These are phyloP conservation scores for Reticulitermes lucifugus DNA, from an alignment of 2,888 invertebrate species.

Conservation along the genomic window DNA sequence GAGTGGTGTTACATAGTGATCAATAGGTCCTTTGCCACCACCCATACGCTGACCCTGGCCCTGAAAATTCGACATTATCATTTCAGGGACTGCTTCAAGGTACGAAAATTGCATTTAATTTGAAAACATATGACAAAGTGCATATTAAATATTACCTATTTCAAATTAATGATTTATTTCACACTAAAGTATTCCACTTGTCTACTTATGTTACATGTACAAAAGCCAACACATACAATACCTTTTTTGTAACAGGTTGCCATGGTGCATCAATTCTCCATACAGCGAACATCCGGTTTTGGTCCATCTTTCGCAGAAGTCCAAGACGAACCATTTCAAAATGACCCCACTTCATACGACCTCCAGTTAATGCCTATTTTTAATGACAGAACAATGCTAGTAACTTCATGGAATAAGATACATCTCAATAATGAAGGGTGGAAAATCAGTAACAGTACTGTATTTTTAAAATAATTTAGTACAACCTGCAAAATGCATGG, in stretches of 20 bases:
- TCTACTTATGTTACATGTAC: too few relatives aligned
- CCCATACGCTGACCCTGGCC: constrained; percentile 94
- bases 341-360: constrained; percentile 82
- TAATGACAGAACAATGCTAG: not conserved
- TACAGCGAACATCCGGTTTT: constrained; percentile 88
- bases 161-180: not conserved
- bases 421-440: too few relatives aligned
- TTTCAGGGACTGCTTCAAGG: too few relatives aligned
- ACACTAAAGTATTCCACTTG: too few relatives aligned
- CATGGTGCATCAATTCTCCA: constrained; percentile 97
- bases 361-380: constrained; percentile 82
- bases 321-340: constrained; percentile 89
- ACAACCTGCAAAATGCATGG: too few relatives aligned
- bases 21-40: constrained; percentile 94
- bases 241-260: constrained; percentile 92
- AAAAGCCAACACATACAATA: constrained; percentile 54
- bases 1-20: constrained; percentile 95
- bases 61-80: constrained; percentile 58
- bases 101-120: not conserved
- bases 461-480: too few relatives aligned
- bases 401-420: not conserved
- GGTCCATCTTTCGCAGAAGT: constrained; percentile 82
- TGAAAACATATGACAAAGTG: not conserved
- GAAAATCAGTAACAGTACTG: too few relatives aligned
- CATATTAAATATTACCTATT: not conserved